Evolutionary conservation across 2,113 vertebrate genomes (phyloP).

Genomic region (Balaenoptera acutorostrata): DNA sequence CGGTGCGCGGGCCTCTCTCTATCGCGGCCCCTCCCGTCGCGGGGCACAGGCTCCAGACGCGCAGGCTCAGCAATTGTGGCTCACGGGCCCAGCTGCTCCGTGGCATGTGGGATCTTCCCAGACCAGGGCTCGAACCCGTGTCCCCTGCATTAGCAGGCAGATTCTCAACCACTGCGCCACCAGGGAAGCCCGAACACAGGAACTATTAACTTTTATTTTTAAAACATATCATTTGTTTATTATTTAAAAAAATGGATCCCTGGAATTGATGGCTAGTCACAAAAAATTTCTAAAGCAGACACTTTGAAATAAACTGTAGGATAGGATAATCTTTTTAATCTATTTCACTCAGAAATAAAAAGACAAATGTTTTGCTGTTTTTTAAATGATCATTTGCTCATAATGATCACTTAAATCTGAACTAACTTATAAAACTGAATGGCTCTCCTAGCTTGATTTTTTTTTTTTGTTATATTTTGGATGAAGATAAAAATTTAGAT

Average conservation of each 20-base stretch:
- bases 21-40: no score
- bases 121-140: no score
- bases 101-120: no score
- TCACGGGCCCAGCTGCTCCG: no score
- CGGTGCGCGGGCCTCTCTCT: no score
- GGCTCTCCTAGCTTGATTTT: background rate
- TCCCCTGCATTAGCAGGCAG: no score
- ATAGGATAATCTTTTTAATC: background rate
- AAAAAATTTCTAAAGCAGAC: background rate
- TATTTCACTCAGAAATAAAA: background rate
- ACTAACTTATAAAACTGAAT: background rate
- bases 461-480: background rate
- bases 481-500: background rate
- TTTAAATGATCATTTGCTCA: background rate
- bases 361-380: background rate
- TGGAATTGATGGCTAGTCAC: background rate
- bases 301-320: background rate
- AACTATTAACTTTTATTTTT: background rate
- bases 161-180: no score
- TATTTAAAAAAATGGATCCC: background rate
- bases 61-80: no score
- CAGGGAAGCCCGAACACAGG: no score
- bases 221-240: background rate
- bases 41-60: no score
- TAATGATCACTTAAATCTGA: background rate